Conservation (phyloP, 1,140 invertebrate genomes). For the Mylabris phalerata region DNA sequence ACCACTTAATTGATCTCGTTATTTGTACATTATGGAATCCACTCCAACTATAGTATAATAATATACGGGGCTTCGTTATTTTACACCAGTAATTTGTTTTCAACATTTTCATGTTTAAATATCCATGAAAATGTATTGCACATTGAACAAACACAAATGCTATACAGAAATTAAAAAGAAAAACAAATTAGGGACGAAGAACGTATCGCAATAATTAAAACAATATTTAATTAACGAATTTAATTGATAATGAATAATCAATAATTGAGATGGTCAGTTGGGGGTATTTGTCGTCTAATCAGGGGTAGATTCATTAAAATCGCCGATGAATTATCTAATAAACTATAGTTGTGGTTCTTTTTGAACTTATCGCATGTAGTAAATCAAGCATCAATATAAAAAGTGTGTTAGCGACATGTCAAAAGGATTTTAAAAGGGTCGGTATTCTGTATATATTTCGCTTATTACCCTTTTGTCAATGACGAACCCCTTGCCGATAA, state of each 20-base stretch:
- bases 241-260: too few relatives aligned
- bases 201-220: too few relatives aligned
- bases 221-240: too few relatives aligned
- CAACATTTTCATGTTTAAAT: conserved; percentile 13
- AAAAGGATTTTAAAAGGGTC: conserved; percentile 8
- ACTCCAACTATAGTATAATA: conserved; percentile 4
- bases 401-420: conserved; percentile 20
- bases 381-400: conserved; percentile 21
- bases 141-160: conserved; percentile 7
- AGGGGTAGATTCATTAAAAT: too few relatives aligned
- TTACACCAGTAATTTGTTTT: conserved; percentile 14
- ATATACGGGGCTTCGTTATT: conserved; percentile 13
- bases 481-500: conserved; percentile 8
- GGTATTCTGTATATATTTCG: conserved; percentile 9
- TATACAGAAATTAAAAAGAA: too few relatives aligned
- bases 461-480: conserved; percentile 18
- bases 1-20: conserved; percentile 16
- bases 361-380: background rate
- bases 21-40: conserved; percentile 9
- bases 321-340: too few relatives aligned
- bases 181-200: too few relatives aligned
- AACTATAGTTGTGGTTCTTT: too few relatives aligned
- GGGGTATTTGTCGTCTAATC: too few relatives aligned
- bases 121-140: conserved; percentile 13
- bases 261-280: too few relatives aligned